Evolutionary conservation across 2,797 vertebrate genomes (phyloP).

Genomic region (Sebastes taczanowskii): DNA sequence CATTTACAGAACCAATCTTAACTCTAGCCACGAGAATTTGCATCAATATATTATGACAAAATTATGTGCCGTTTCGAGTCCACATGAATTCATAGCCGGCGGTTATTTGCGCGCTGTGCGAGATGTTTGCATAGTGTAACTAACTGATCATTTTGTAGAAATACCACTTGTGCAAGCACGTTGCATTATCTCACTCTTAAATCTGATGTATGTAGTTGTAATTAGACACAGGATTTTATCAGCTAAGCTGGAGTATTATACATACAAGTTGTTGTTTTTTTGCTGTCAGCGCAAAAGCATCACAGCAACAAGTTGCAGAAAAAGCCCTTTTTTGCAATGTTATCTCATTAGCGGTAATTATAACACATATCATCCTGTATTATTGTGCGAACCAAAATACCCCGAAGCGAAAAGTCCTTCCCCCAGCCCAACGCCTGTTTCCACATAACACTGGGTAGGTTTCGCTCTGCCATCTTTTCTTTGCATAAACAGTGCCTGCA

Average conservation of each 20-base stretch:
- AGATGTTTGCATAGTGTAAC: constrained; percentile 62
- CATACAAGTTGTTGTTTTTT: constrained; percentile 15
- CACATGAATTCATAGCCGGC: constrained; percentile 57
- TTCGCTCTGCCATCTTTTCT: constrained; percentile 74
- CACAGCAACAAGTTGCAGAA: constrained; percentile 70
- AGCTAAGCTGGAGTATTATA: constrained; percentile 43
- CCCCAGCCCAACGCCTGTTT: constrained; percentile 59
- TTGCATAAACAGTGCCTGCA: constrained; percentile 84
- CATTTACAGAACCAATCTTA: constrained; percentile 29
- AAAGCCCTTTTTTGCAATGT: constrained; percentile 64
- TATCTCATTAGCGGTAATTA: constrained; percentile 85
- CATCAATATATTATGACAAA: constrained; percentile 67
- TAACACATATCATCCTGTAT: constrained; percentile 77
- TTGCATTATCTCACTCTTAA: constrained; percentile 51
- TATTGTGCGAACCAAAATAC: constrained; percentile 71
- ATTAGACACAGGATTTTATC: constrained; percentile 59
- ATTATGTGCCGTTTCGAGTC: constrained; percentile 46
- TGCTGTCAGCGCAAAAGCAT: constrained; percentile 59
- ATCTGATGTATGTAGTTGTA: constrained; percentile 54
- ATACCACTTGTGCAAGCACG: constrained; percentile 28
- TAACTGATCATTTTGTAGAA: constrained; percentile 65
- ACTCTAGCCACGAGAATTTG: constrained; percentile 34
- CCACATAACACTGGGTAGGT: constrained; percentile 66
- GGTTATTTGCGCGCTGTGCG: constrained; percentile 60
- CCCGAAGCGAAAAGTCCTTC: constrained; percentile 67